Conservation (phyloP, 2,113 vertebrate genomes). For the Diglossa brunneiventris region DNA sequence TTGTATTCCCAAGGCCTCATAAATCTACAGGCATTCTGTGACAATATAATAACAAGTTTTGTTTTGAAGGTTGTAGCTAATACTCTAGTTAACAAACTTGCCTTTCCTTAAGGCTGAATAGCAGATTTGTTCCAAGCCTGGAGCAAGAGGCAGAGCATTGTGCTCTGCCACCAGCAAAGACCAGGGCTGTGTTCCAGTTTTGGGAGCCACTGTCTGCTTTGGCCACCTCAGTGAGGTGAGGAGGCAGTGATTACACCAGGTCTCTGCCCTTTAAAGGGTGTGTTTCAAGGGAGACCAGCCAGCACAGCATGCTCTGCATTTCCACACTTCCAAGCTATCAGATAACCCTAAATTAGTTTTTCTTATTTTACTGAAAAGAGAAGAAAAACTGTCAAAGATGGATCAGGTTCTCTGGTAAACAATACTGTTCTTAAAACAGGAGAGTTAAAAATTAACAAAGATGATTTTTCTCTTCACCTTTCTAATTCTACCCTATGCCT, state of each 20-base stretch:
- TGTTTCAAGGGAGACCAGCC: background rate
- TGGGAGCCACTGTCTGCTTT: background rate
- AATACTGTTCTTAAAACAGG: background rate
- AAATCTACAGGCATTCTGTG: slow-evolving; percentile 55
- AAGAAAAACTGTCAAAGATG: background rate
- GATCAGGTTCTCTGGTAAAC: background rate
- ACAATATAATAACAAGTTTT: slow-evolving; percentile 64
- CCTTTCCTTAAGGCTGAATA: background rate
- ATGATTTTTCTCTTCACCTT: background rate
- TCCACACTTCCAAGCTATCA: background rate
- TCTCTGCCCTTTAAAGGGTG: background rate
- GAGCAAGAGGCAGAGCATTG: background rate
- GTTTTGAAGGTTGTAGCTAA: slow-evolving; percentile 55
- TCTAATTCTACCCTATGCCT: background rate
- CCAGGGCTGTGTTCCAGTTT: background rate
- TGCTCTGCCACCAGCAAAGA: background rate
- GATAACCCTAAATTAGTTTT: background rate
- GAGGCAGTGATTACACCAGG: background rate
- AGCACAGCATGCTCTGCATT: background rate
- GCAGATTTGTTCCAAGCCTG: background rate
- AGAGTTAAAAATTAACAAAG: background rate
- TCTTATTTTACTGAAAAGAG: background rate
- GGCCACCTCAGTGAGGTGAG: background rate
- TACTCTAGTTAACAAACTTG: slow-evolving; percentile 29
- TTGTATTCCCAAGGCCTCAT: slow-evolving; percentile 62